Percentiles rank a stretch among this genome's conserved stretches.
phyloP scores from a whole-genome alignment of 2,797 vertebrate genomes.

The Etheostoma nigrum region DNA sequence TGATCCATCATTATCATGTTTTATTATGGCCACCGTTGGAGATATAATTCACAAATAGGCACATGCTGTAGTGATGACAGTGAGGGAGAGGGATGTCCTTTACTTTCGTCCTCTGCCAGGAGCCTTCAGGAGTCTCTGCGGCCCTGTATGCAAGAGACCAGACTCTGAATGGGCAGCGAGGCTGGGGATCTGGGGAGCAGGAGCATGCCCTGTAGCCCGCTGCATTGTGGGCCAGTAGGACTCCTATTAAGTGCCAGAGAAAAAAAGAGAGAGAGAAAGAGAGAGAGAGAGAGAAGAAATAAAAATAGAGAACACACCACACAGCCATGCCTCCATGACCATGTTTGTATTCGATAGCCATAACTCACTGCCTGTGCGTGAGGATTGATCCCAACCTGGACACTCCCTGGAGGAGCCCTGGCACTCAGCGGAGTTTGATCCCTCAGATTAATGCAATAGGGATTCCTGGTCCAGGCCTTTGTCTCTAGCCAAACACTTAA shows the following conservation, averaged over 20 bases:
- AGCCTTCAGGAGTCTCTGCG: slow-evolving; percentile 73
- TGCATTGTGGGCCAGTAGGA: slow-evolving; percentile 78
- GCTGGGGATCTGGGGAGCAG: slow-evolving; percentile 73
- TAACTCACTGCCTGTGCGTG: slow-evolving; percentile 91
- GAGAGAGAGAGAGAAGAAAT: slow-evolving; percentile 34
- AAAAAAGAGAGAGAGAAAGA: slow-evolving; percentile 41
- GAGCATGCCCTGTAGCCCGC: slow-evolving; percentile 67
- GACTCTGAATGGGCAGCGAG: slow-evolving; percentile 68
- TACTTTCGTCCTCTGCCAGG: slow-evolving; percentile 81
- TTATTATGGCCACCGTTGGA: slow-evolving; percentile 85
- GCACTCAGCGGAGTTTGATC: slow-evolving; percentile 90
- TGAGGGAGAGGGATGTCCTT: slow-evolving; percentile 84
- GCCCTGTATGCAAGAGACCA: slow-evolving; percentile 64
- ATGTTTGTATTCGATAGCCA: slow-evolving; percentile 94
- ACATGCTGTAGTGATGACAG: slow-evolving; percentile 75
- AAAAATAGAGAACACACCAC: too few species aligned
- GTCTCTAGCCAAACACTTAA: slow-evolving; percentile 89
- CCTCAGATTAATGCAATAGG: slow-evolving; percentile 92
- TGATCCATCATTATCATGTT: slow-evolving; percentile 88
- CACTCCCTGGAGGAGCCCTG: slow-evolving; percentile 90
- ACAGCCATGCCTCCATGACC: slow-evolving; percentile 87
- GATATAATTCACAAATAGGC: slow-evolving; percentile 86
- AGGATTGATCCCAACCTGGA: slow-evolving; percentile 90
- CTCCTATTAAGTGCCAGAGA: slow-evolving; percentile 71
- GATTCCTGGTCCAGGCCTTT: slow-evolving; percentile 88